Evolutionary conservation across 2,113 vertebrate species (phyloP), one percentile per base, ranked within the genome.

Genomic region (Neotoma lepida): DNA sequence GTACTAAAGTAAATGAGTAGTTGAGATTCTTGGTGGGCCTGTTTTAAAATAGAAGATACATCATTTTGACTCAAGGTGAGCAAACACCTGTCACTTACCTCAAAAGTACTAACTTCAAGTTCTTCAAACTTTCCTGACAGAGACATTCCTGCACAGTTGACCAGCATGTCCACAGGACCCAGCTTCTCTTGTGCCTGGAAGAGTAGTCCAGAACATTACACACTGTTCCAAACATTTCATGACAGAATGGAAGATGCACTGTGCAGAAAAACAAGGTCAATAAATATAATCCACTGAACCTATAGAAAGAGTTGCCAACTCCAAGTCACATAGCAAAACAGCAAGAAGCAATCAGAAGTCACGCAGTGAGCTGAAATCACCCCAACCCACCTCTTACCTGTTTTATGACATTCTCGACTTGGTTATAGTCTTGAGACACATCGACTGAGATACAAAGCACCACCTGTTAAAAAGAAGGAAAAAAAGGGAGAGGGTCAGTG

Each of bases 391-490:
- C 54, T 28, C 98, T 98, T 98, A 99, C 99, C 98, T 99, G 99
- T 97, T 99, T 99, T 63, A 99, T 99, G 95, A 99, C 99, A 54
- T 99, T 99, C 97, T 99, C 99, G 95, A 99, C 99, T 97, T 99
- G 99, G 94, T 98, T 98, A 0, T 99, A 99, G 93, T 99, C 99
- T 98, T 99, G 99, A 44, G 99, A 99, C 20, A 99, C 99, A 95
- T 99, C 99, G 49, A 99, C 99, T 3, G 99, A 99, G 97, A 99
- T 99, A 97, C 99, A 99, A 0, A 99, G 99, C 73, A 99, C 99
- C 91, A 99, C 99, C 99, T 99, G 95, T 76, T 87, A 39, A 96
- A 93, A 88, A 49, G 56, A 97, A 96, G 63, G 51, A 4, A 26
- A 94, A 64, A 51, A 3, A 33, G 22, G 61, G 46, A 54, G 14